Evolutionary conservation across 2,113 vertebrate species (phyloP), one percentile per base, ranked within the genome.

Genomic region (Zosterops hypoxanthus): DNA sequence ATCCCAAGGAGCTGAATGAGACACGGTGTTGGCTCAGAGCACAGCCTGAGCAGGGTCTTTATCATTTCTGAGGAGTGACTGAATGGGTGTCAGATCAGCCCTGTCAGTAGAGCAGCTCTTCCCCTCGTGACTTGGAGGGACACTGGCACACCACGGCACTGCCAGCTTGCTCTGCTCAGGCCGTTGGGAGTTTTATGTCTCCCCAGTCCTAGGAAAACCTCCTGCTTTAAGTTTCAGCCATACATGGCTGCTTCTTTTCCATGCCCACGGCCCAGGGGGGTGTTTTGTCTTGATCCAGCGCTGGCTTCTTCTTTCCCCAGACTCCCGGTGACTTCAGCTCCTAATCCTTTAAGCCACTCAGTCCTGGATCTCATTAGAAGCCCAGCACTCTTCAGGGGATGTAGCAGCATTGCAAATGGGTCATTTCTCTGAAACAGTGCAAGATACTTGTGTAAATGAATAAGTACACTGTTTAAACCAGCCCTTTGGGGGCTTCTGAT

Each of bases 331-430:
- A 56, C 85, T 94, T 73, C 80, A 50, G 76, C 20, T 68, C 60
- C 68, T 95, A 97, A 93, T 93, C 92, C 92, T 78, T 93, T 95
- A 95, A 95, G 72, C 93, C 82, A 71, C 79, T 80, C 55, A 56
- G 75, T 81, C 75, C 88, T 84, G 55, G 70, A 86, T 90, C 87
- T 90, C 69, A 79, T 96, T 86, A 94, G 44, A 52, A 86, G 76
- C 63, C 68, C 49, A 28, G 63, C 4, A 16, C n/a, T 83, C 92
- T 69, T 76, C 75, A 56, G 88, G 85, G 86, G 78, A 50, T 29
- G 64, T 68, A 71, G 31, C 36, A 8, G 56, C 72, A 33, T 20
- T 60, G 65, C 80, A 94, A 92, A 34, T 64, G 85, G 92, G 93
- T 93, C 85, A 53, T 68, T 92, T 61, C 79, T 81, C 52, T 90